These are phyloP conservation scores for Orius insidiosus DNA, from an alignment of 1,140 invertebrate genomes.

Conservation along the genomic window DNA sequence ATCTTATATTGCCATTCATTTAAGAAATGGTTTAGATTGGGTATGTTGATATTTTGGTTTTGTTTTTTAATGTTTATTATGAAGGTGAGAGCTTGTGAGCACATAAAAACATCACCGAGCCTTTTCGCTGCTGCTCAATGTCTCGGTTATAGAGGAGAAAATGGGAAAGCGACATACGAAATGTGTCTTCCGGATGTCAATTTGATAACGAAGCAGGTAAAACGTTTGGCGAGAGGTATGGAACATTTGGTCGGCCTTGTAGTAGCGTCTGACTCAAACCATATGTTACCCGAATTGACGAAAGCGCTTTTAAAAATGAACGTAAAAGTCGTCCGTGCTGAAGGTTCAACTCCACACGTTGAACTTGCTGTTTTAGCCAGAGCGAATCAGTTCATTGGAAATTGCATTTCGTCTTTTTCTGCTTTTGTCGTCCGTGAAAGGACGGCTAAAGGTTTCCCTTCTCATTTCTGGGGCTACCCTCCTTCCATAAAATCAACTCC, in stretches of 20 bases:
- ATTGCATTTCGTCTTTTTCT: slow-evolving; percentile 90
- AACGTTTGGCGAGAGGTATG: slow-evolving; percentile 52
- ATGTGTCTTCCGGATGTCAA: slow-evolving; percentile 69
- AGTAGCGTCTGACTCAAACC: slow-evolving; percentile 80
- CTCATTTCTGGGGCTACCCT: slow-evolving; percentile 79
- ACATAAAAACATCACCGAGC: slow-evolving; percentile 60
- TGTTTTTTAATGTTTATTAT: slow-evolving; percentile 18
- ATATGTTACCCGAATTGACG: slow-evolving; percentile 71
- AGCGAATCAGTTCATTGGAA: slow-evolving; percentile 89
- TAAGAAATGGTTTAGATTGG: slow-evolving; percentile 96
- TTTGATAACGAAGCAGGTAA: slow-evolving; percentile 51
- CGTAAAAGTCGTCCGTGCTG: slow-evolving; percentile 40
- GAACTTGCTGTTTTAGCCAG: slow-evolving; percentile 79
- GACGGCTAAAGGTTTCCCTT: slow-evolving; percentile 60
- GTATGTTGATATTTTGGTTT: slow-evolving; percentile 29
- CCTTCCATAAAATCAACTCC: slow-evolving; percentile 12
- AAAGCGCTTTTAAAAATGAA: slow-evolving; percentile 52
- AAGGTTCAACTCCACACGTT: slow-evolving; percentile 56
- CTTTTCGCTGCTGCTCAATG: slow-evolving; percentile 94
- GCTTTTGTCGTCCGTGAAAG: slow-evolving; percentile 85
- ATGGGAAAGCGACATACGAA: slow-evolving; percentile 54
- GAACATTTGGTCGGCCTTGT: slow-evolving; percentile 63
- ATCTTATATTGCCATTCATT: slow-evolving; percentile 83
- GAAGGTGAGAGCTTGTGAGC: slow-evolving; percentile 72
- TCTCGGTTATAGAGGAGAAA: slow-evolving; percentile 79